Percentiles rank a stretch among this genome's conserved stretches.
Conservation (phyloP, 2,888 invertebrate species). For the Meiosimyza decipiens region DNA sequence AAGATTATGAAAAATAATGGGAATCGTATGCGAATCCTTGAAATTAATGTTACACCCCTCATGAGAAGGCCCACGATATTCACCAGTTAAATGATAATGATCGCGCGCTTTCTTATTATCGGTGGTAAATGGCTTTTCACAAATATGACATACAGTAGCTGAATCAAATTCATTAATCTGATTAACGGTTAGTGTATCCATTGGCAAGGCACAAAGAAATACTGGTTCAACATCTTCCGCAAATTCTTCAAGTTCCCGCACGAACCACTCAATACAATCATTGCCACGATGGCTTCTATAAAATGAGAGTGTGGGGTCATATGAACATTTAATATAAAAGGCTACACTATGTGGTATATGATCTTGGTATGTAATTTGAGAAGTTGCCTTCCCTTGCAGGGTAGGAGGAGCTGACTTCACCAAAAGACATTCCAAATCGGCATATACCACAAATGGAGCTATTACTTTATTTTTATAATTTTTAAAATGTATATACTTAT, state of each 20-base stretch:
- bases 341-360: constrained; percentile 1
- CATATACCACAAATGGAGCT: constrained; percentile 7
- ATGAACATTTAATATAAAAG: background rate
- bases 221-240: no score
- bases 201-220: background rate
- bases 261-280: no score
- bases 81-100: background rate
- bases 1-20: background rate
- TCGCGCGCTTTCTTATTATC: background rate
- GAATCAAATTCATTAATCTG: background rate
- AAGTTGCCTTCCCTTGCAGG: no score
- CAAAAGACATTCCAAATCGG: background rate
- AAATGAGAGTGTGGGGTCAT: background rate
- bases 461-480: no score
- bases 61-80: background rate
- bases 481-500: no score
- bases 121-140: background rate
- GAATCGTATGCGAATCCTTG: background rate
- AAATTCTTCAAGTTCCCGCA: no score
- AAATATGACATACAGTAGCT: background rate
- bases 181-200: background rate
- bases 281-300: no score
- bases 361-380: no score
- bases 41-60: background rate
- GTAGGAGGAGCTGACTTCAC: no score